Evolutionary conservation across 2,888 invertebrate species (phyloP).

Genomic region (Pelosia muscerda): DNA sequence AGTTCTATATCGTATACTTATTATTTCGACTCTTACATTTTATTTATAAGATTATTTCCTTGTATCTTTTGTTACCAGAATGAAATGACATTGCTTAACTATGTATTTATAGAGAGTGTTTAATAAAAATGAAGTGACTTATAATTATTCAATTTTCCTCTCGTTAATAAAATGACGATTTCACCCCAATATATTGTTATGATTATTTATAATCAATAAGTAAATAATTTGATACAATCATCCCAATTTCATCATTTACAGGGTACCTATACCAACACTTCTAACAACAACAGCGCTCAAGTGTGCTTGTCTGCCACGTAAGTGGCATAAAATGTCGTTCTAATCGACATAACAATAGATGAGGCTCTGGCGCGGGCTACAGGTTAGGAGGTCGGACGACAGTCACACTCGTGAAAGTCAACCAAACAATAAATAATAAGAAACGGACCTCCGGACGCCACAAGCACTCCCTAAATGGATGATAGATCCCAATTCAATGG

Average conservation of each 20-base stretch:
- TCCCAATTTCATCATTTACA: not conserved
- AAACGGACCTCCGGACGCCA: too few species aligned
- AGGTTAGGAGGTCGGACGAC: too few species aligned
- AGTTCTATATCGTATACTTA: constrained; percentile 32
- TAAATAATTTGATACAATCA: constrained; percentile 27
- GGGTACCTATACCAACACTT: too few species aligned
- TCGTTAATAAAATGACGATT: constrained; percentile 64
- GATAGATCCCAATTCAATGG: too few species aligned
- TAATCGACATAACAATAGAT: too few species aligned
- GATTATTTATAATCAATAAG: constrained; percentile 46
- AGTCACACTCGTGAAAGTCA: too few species aligned
- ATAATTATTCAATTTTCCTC: constrained; percentile 70
- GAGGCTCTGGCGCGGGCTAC: too few species aligned
- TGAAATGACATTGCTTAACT: constrained; percentile 19
- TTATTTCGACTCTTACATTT: constrained; percentile 18
- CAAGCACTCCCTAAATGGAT: too few species aligned
- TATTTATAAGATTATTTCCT: constrained; percentile 27
- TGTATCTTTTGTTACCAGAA: constrained; percentile 25
- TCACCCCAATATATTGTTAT: constrained; percentile 39
- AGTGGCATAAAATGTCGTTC: too few species aligned
- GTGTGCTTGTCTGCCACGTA: too few species aligned
- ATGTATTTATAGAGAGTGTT: constrained; percentile 43
- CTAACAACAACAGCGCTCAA: too few species aligned
- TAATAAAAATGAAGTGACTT: constrained; percentile 85
- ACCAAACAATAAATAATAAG: too few species aligned